These are phyloP conservation scores for Sebastes alutus DNA, from an alignment of 2,797 vertebrate genomes.

Conservation along the genomic window DNA sequence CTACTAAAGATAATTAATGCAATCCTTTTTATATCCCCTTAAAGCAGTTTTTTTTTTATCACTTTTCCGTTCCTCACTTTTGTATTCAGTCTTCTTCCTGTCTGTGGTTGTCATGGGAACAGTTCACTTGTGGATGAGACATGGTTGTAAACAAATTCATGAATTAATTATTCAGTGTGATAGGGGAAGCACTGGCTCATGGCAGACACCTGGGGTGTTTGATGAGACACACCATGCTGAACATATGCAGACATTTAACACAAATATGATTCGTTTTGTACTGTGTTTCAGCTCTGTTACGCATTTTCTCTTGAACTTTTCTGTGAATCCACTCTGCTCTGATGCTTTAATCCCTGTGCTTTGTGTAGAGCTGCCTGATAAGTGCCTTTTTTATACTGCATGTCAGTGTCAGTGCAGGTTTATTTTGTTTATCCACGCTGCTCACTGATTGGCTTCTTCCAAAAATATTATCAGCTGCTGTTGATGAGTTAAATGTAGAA, in stretches of 20 bases:
- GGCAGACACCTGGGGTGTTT: conserved; percentile 31
- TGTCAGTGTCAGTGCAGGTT: conserved; percentile 19
- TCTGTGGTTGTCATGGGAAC: conserved; percentile 56
- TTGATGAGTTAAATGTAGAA: conserved; percentile 13
- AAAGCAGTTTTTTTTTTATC: conserved; percentile 4
- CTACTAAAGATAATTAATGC: conserved; percentile 17
- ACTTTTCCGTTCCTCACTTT: neutral
- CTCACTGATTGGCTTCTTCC: conserved; percentile 19
- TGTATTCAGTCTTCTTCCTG: conserved; percentile 8
- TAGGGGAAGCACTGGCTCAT: neutral
- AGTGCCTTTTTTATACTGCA: conserved; percentile 56
- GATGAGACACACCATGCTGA: conserved; percentile 17
- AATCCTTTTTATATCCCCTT: conserved; percentile 23
- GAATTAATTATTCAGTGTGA: conserved; percentile 35
- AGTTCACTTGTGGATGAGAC: conserved; percentile 28
- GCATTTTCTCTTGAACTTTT: conserved; percentile 9
- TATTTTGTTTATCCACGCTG: conserved; percentile 15
- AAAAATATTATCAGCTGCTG: conserved; percentile 13
- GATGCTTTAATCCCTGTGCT: conserved; percentile 15
- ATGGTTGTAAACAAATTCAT: conserved; percentile 27
- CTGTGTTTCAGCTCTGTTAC: neutral
- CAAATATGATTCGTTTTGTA: conserved; percentile 30
- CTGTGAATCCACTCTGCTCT: neutral
- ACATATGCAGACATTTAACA: conserved; percentile 38
- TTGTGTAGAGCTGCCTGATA: neutral